phyloP scores from a whole-genome alignment of 2,888 invertebrate species.

The Drosophila niveifrons region DNA sequence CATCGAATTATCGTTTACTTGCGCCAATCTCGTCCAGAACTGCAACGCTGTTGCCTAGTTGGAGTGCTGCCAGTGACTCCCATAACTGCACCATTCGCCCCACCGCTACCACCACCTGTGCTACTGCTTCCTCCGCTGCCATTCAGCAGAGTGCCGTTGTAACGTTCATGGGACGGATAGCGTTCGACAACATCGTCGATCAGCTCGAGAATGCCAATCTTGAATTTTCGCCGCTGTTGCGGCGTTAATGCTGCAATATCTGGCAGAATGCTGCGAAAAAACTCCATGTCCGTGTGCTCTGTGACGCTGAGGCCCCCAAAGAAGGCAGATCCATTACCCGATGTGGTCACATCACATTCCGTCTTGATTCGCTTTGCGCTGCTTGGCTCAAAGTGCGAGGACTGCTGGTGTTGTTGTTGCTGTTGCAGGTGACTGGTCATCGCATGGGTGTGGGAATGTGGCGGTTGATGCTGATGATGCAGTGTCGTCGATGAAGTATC shows the following conservation, averaged over 20 bases:
- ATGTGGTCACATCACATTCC: conserved; percentile 77
- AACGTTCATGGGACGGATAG: conserved; percentile 74
- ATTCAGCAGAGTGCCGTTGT: conserved; percentile 50
- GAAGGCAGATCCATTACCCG: conserved; percentile 53
- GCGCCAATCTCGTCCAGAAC: conserved; percentile 75
- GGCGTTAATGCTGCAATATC: conserved; percentile 86
- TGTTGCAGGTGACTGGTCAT: conserved; percentile 48
- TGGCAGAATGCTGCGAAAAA: conserved; percentile 87
- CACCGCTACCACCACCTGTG: not conserved
- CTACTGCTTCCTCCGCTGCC: conserved; percentile 31
- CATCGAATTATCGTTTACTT: conserved; percentile 51
- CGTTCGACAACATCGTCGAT: conserved; percentile 86
- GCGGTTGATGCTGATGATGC: conserved; percentile 53
- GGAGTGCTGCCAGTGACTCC: conserved; percentile 21
- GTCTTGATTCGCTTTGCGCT: conserved; percentile 81
- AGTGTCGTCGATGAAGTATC: conserved; percentile 57
- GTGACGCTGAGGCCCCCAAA: conserved; percentile 61
- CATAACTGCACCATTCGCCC: not conserved
- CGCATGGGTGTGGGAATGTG: conserved; percentile 54
- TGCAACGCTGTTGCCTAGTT: conserved; percentile 51
- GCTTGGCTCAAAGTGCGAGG: conserved; percentile 51
- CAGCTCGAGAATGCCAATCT: conserved; percentile 86
- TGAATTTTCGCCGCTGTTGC: conserved; percentile 86
- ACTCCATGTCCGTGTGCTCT: conserved; percentile 84
- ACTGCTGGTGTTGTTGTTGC: conserved; percentile 40